Evolutionary conservation across 2,888 invertebrate species (phyloP), one percentile per base, ranked within the genome.

Genomic region (Tanypteryx hageni): DNA sequence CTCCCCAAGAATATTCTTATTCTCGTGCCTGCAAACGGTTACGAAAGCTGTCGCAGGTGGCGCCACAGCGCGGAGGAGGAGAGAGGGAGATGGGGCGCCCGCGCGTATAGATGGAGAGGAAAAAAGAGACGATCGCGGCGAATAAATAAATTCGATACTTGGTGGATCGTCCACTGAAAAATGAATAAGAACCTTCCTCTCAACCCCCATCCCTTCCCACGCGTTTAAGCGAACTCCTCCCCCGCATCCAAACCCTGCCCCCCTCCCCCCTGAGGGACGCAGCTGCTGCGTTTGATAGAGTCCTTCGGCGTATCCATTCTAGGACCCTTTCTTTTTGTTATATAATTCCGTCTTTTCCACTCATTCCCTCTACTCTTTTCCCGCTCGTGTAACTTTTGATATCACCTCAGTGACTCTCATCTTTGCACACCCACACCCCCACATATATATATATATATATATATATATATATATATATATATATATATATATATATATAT

Each of bases 111-210:
- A 44, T 13, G n/a, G 44, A 86, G 7, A 22, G 64, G 8, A 68
- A 61, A 27, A 61, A 64, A 44, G 64, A n/a, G 68, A 44, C 64
- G 31, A 64, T 89, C 89, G 89, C 44, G 57, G 16, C 16, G 89
- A 89, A 89, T 89, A 89, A 89, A 89, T 89, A 89, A 89, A 89
- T 89, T 89, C 89, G 89, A 89, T 89, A 89, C 89, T 89, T 89
- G 89, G 89, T 89, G 64, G 59, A 61, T 86, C 86, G 89, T 68
- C 89, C 89, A 89, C 64, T 89, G 89, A 89, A 89, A 89, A 89
- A 89, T 89, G 89, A 89, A 89, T 89, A 89, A 89, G 89, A 13
- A 44, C 89, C 64, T 18, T 81, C 7, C 22, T 8, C 5, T 44
- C 44, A 44, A 44, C 44, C 44, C 27, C 76, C 83, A 14, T 64